Base-by-base conservation (phyloP, 92 coral and sea anemone genomes). In the Muricea muricata region DNA sequence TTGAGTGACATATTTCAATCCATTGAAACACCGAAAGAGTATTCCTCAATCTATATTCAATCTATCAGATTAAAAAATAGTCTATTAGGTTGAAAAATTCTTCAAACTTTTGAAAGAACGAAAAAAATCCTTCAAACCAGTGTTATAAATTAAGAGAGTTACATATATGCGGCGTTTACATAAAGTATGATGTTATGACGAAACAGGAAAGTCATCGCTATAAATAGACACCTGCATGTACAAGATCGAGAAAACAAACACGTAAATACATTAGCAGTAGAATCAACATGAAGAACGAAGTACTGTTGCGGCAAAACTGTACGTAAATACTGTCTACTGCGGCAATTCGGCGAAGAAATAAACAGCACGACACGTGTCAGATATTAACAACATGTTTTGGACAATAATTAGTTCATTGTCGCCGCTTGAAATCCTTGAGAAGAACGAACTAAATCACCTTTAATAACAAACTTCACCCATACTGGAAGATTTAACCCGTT, bases 211-310 rank as follows among this genome's bases (percentile, higher is more conserved):
- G 17, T 71, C 78, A 71, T 71, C 31, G 32, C 4, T 71, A 71
- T 71, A 71, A 71, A 71, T 71, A 71, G 78, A 14, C 42, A 30
- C 52, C 20, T 68, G 47, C 42, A 46, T 40, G 29, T 40, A 15
- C 40, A 71, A 71, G 2, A 5, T 20, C 31, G 30, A 20, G n/a
- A 50, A n/a, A 18, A 20, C 15, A 21, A 40, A 57, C 42, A 13
- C 2, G 42, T 50, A 4, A 4, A 71, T 29, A 7, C 60, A 52
- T 52, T 52, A 13, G 60, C 18, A 52, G 60, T 52, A 48, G 56
- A 70, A 40, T 71, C 55, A 71, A 71, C 78, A 30, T 2, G 55
- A 24, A 18, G 55, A 5, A 50, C 25, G 13, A 10, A 40, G 33
- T 71, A 24, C 20, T 8, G 40, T 71, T 71, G 78, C 34, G 78